Base-by-base conservation (phyloP, 2,113 vertebrate genomes). In the Machaerirhynchus nigripectus region DNA sequence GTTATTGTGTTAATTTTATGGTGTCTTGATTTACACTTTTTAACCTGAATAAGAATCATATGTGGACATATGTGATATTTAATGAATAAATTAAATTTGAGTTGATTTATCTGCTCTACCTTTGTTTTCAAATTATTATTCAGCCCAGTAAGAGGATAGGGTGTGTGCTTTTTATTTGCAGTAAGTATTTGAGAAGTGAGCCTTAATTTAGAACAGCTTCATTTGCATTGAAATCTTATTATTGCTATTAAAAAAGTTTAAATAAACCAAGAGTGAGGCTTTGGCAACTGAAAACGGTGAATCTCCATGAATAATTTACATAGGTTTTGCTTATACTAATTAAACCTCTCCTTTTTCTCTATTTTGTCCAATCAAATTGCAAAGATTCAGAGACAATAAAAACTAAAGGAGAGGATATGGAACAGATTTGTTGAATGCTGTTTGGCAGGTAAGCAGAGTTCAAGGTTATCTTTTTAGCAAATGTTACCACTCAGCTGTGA, bases 71-170 rank as follows among this genome's bases (percentile, higher is more conserved):
- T 40, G 76, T 82, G 64, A 80, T 42, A 90, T 56, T 93, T 95
- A 84, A 89, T 89, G 53, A 95, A 94, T 52, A 96, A 97, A 96
- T 83, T 94, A 96, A 90, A 95, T 83, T 33, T 89, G 73, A 95
- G 64, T 94, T 86, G 50, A 92, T 97, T 95, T 97, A 93, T 96
- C 61, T 42, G 9, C 80, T 91, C n/a, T 74, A 85, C 44, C 33
- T 96, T 84, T 89, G 87, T 86, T 94, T 97, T 94, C 74, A 93
- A 90, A 89, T 78, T 90, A 55, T 47, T 93, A 5, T 93, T 94
- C 80, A 90, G 57, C n/a, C 83, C 70, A 87, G 50, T 94, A 96
- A 85, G 90, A 68, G 6, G 74, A 57, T 56, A 96, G 50, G 56
- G 27, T 50, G 56, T 49, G 65, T 76, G 84, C 53, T 81, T 56